phyloP scores from a whole-genome alignment of 2,888 invertebrate species.

The Serripes groenlandicus region DNA sequence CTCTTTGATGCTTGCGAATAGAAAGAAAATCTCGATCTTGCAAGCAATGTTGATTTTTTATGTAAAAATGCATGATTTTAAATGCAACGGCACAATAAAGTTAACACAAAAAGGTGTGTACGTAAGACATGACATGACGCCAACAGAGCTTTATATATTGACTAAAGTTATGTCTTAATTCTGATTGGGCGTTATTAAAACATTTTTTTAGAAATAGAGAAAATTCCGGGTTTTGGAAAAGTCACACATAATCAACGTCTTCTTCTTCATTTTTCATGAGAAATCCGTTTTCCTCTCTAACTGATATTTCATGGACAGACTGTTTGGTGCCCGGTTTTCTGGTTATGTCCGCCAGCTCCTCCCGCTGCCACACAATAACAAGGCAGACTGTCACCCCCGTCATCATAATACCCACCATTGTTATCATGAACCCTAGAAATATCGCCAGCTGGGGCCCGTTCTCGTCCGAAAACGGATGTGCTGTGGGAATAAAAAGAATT shows the following conservation, averaged over 20 bases:
- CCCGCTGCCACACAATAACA: constrained; percentile 60
- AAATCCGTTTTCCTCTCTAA: constrained; percentile 14
- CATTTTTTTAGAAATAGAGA: too few relatives aligned
- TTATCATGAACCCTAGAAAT: constrained; percentile 57
- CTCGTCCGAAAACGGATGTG: constrained; percentile 52
- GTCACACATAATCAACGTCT: background rate
- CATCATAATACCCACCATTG: constrained; percentile 52
- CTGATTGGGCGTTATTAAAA: too few relatives aligned
- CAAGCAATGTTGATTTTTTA: too few relatives aligned
- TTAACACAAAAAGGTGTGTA: too few relatives aligned
- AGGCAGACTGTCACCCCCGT: constrained; percentile 44
- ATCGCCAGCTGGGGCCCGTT: constrained; percentile 56
- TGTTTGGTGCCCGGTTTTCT: background rate
- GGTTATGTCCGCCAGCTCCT: constrained; percentile 48
- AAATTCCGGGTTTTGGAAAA: too few relatives aligned
- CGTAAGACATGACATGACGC: too few relatives aligned
- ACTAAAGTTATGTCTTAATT: too few relatives aligned
- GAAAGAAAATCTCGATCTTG: too few relatives aligned
- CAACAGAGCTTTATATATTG: too few relatives aligned
- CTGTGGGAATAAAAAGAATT: constrained; percentile 23
- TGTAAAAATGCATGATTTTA: too few relatives aligned
- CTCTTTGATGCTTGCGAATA: too few relatives aligned
- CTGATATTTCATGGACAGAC: background rate
- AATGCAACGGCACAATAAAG: too few relatives aligned
- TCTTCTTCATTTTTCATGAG: background rate